Evolutionary conservation across 2,113 vertebrate species (phyloP).

Genomic region (Callopanchax toddi): DNA sequence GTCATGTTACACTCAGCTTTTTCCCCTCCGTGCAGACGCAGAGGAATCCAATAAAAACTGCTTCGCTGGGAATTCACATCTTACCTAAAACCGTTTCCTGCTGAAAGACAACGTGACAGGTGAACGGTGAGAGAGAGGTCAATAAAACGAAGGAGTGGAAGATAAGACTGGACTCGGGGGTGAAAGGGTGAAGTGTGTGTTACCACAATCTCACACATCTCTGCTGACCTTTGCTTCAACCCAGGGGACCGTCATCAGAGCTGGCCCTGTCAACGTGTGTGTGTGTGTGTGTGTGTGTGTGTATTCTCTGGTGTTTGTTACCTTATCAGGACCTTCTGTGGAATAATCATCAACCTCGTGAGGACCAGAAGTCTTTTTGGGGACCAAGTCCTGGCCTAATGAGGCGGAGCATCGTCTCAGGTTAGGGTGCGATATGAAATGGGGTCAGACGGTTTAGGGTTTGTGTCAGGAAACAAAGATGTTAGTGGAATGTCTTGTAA

Average conservation of each 20-base stretch:
- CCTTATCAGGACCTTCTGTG: too few relatives aligned
- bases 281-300: constrained; percentile 5
- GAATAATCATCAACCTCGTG: too few relatives aligned
- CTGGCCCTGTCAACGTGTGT: not conserved
- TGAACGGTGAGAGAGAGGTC: not conserved
- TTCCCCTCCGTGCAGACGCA: constrained; percentile 10
- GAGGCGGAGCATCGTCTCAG: too few relatives aligned
- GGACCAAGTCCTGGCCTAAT: too few relatives aligned
- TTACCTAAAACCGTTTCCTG: constrained; percentile 12
- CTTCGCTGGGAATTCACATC: constrained; percentile 42
- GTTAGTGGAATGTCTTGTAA: too few relatives aligned
- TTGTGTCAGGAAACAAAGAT: too few relatives aligned
- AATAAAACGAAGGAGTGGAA: constrained; percentile 11
- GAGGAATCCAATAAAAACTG: constrained; percentile 60
- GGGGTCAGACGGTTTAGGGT: too few relatives aligned
- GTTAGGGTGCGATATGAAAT: too few relatives aligned
- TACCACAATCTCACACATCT: constrained; percentile 59
- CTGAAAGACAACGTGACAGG: constrained; percentile 31
- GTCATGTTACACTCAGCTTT: constrained; percentile 72
- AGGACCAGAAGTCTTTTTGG: too few relatives aligned
- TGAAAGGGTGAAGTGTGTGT: constrained; percentile 54
- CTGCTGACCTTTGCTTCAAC: constrained; percentile 60
- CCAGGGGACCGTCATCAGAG: constrained; percentile 50
- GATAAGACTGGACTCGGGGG: constrained; percentile 25
- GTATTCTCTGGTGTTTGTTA: too few relatives aligned